Evolutionary conservation across 1,140 invertebrate genomes (phyloP).

Genomic region (Panagrolaimus sp.): DNA sequence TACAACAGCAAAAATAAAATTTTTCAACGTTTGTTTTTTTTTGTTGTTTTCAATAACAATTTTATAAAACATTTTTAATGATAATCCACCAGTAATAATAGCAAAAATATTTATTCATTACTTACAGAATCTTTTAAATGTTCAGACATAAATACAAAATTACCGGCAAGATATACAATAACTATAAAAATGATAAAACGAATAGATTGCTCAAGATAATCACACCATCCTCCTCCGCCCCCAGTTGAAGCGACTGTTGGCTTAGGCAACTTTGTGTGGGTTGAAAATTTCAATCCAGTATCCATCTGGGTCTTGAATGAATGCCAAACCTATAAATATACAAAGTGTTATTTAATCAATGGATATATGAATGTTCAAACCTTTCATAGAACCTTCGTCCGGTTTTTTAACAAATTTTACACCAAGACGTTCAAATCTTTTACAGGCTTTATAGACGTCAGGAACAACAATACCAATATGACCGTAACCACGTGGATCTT

Average conservation of each 20-base stretch:
- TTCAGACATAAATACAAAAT: not conserved
- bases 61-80: too few relatives aligned
- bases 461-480: conserved; percentile 84
- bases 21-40: too few relatives aligned
- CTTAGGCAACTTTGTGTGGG: conserved; percentile 50
- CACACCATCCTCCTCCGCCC: too few relatives aligned
- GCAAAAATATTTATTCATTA: too few relatives aligned
- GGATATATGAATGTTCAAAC: not conserved
- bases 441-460: conserved; percentile 77
- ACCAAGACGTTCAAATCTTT: conserved; percentile 75
- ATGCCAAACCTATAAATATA: conserved; percentile 65
- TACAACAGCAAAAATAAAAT: too few relatives aligned
- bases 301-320: conserved; percentile 88
- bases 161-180: not conserved
- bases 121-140: not conserved
- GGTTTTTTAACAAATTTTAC: conserved; percentile 84
- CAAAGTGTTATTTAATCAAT: not conserved
- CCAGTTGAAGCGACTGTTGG: not conserved
- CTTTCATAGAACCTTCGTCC: conserved; percentile 74
- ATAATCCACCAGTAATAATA: too few relatives aligned
- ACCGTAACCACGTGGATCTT: conserved; percentile 61
- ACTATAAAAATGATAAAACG: not conserved
- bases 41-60: too few relatives aligned
- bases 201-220: too few relatives aligned
- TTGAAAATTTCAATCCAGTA: conserved; percentile 94